Evolutionary conservation across 2,113 vertebrate species (phyloP).

Genomic region (Pollimyrus isidori): DNA sequence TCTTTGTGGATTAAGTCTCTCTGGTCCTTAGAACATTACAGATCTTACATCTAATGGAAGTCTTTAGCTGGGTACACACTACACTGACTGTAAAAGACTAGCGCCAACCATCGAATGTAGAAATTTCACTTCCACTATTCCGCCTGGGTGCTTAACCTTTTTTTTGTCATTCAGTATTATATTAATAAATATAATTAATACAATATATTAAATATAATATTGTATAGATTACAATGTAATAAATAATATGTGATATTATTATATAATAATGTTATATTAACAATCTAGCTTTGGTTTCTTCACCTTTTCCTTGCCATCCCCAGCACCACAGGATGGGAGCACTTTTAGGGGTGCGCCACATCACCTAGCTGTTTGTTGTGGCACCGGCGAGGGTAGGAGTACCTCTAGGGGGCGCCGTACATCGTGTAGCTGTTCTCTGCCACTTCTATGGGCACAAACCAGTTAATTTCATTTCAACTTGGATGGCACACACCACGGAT

Average conservation of each 20-base stretch:
- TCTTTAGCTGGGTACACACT: neutral
- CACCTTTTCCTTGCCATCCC: neutral
- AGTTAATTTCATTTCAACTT: neutral
- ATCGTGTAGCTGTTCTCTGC: neutral
- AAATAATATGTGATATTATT: neutral
- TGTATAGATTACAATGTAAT: too few relatives aligned
- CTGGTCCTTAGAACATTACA: neutral
- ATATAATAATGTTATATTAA: neutral
- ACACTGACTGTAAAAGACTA: too few relatives aligned
- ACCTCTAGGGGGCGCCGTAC: neutral
- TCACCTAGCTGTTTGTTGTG: neutral
- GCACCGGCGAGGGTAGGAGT: neutral
- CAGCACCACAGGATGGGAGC: too few relatives aligned
- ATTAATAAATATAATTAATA: neutral
- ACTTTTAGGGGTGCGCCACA: too few relatives aligned
- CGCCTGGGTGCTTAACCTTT: too few relatives aligned
- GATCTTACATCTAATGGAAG: neutral
- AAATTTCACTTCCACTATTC: too few relatives aligned
- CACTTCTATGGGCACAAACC: neutral
- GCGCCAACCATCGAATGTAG: too few relatives aligned
- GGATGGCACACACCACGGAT: neutral
- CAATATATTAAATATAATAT: too few relatives aligned
- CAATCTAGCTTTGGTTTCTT: neutral
- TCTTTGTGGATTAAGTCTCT: neutral
- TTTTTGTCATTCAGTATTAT: too few relatives aligned